phyloP scores from a whole-genome alignment of 2,888 invertebrate species.

The Tiliacea citrago region DNA sequence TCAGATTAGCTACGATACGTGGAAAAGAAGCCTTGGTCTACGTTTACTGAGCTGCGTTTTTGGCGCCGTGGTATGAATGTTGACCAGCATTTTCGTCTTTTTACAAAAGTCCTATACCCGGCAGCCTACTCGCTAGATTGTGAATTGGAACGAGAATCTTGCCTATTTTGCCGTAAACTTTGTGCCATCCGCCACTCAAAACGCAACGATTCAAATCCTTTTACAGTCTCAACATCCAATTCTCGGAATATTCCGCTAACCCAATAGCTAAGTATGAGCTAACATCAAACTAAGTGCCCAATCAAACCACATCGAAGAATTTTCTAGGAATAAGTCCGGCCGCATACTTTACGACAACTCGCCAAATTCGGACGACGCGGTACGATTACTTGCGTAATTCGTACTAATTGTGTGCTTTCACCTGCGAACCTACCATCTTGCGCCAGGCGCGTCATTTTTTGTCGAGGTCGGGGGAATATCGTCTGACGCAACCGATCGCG shows the following conservation, averaged over 20 bases:
- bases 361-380: slow-evolving; percentile 65
- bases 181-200: slow-evolving; percentile 1
- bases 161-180: background rate
- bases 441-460: slow-evolving; percentile 73
- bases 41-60: background rate
- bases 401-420: slow-evolving; percentile 77
- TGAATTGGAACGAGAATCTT: background rate
- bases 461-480: slow-evolving; percentile 64
- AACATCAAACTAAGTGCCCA: slow-evolving; percentile 25
- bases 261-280: slow-evolving; percentile 34
- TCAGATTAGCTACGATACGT: background rate
- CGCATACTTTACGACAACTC: slow-evolving; percentile 60
- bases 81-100: background rate
- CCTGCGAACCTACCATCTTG: slow-evolving; percentile 71
- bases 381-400: slow-evolving; percentile 68
- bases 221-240: background rate
- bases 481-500: slow-evolving; percentile 58
- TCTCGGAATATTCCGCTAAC: slow-evolving; percentile 45
- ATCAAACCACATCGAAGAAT: slow-evolving; percentile 39
- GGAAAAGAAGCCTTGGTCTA: background rate
- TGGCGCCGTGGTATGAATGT: background rate
- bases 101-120: background rate
- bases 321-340: slow-evolving; percentile 60
- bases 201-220: slow-evolving; percentile 16
- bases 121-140: background rate